phyloP scores from a whole-genome alignment of 1,140 invertebrate genomes.

The Pseudomyrmex concolor region DNA sequence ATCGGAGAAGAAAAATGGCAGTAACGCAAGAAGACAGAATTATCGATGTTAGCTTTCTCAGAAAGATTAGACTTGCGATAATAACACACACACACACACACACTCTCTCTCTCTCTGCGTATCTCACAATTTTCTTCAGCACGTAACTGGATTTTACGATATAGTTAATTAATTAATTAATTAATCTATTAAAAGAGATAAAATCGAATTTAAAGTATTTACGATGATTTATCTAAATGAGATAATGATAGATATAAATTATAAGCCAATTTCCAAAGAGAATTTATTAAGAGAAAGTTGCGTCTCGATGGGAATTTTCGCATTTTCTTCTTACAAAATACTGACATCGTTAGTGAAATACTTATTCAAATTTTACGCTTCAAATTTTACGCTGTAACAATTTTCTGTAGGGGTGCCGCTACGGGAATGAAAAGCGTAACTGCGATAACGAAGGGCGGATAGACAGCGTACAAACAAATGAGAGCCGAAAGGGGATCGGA shows the following conservation, averaged over 20 bases:
- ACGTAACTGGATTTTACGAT: no score
- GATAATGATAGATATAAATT: constrained; percentile 4
- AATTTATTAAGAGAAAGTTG: constrained; percentile 17
- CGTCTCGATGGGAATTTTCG: not conserved
- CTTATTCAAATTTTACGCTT: constrained; percentile 52
- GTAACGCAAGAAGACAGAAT: constrained; percentile 33
- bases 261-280: not conserved
- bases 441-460: not conserved
- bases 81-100: not conserved
- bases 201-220: not conserved
- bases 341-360: constrained; percentile 36
- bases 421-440: constrained; percentile 12
- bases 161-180: no score
- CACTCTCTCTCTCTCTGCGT: no score
- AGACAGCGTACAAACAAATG: constrained; percentile 39
- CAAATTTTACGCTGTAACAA: constrained; percentile 26
- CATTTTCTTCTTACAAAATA: constrained; percentile 41
- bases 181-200: no score
- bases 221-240: not conserved
- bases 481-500: constrained; percentile 16
- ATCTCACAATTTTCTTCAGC: no score
- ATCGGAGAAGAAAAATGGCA: constrained; percentile 32
- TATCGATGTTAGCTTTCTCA: constrained; percentile 42
- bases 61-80: constrained; percentile 35
- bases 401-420: constrained; percentile 9